A percentile compares a stretch with the other conserved stretches of the same genome.
Evolutionary conservation across 2,888 invertebrate genomes (phyloP).

Genomic region (Caenorhabditis doughertyi): DNA sequence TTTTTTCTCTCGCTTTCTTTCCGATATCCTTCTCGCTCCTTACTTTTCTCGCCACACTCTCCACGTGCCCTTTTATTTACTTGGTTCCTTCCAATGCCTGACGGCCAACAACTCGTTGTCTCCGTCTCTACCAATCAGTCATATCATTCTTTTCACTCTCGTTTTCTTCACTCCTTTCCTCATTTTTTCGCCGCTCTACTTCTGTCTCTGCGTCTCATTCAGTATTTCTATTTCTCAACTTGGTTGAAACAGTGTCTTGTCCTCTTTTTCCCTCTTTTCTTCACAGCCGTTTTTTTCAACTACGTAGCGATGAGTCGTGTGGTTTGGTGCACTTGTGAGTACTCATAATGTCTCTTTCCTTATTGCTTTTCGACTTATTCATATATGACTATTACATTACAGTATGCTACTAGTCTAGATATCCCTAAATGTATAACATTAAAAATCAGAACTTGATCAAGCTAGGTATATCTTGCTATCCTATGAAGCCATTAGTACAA

Average conservation of each 20-base stretch:
- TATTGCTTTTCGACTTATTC: constrained; percentile 2
- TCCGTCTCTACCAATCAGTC: constrained; percentile 41
- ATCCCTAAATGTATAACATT: too few relatives aligned
- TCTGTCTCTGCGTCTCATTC: constrained; percentile 20
- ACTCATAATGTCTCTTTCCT: constrained; percentile 19
- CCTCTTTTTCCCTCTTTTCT: constrained; percentile 25
- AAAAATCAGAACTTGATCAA: too few relatives aligned
- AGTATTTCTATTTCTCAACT: constrained; percentile 15
- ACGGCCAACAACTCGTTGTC: constrained; percentile 36
- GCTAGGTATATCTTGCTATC: background rate
- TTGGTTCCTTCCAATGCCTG: constrained; percentile 36
- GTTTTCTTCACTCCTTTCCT: constrained; percentile 4
- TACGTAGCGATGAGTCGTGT: constrained; percentile 34
- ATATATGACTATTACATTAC: background rate
- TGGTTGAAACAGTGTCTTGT: constrained; percentile 54
- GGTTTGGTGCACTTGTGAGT: constrained; percentile 41
- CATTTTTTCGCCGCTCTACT: constrained; percentile 31
- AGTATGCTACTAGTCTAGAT: background rate
- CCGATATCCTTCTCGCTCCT: constrained; percentile 5
- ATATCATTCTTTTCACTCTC: constrained; percentile 16
- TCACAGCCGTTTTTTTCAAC: constrained; percentile 37
- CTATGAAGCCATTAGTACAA: too few relatives aligned
- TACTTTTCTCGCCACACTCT: constrained; percentile 43
- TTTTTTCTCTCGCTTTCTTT: constrained; percentile 32
- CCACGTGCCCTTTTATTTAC: constrained; percentile 57